Evolutionary conservation across 2,113 vertebrate genomes (phyloP).

Genomic region (Nesoenas mayeri): DNA sequence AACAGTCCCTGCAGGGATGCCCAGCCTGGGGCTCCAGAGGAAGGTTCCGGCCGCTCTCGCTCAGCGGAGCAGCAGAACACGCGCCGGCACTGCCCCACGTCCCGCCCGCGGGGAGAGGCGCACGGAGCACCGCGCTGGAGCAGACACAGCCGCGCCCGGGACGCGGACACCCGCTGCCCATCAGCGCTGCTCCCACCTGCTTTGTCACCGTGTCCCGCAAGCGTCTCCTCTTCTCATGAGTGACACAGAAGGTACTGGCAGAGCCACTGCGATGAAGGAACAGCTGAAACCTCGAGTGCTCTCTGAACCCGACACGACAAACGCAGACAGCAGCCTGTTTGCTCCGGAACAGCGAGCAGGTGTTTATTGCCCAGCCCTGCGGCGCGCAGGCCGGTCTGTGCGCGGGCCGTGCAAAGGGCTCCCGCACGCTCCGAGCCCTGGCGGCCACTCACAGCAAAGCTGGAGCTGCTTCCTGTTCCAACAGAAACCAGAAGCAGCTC

Average conservation of each 20-base stretch:
- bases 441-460: rapidly evolving
- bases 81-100: neutral
- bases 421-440: neutral
- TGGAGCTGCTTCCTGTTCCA: rapidly evolving
- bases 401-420: neutral
- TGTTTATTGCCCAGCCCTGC: neutral
- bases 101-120: no score
- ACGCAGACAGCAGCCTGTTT: rapidly evolving
- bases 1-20: neutral
- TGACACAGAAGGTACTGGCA: neutral
- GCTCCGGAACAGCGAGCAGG: neutral
- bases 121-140: no score
- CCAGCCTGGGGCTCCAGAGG: neutral
- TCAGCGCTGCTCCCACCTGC: neutral
- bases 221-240: rapidly evolving
- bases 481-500: neutral
- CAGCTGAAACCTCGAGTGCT: neutral
- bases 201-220: rapidly evolving
- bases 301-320: rapidly evolving
- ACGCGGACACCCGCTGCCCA: neutral
- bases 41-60: neutral
- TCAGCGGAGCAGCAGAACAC: neutral
- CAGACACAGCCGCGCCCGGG: rapidly evolving
- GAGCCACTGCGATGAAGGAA: neutral
- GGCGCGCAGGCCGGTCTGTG: neutral